Percentiles rank a stretch among this genome's conserved stretches.
Conservation (phyloP, 2,113 vertebrate genomes). For the Ameiurus melas region DNA sequence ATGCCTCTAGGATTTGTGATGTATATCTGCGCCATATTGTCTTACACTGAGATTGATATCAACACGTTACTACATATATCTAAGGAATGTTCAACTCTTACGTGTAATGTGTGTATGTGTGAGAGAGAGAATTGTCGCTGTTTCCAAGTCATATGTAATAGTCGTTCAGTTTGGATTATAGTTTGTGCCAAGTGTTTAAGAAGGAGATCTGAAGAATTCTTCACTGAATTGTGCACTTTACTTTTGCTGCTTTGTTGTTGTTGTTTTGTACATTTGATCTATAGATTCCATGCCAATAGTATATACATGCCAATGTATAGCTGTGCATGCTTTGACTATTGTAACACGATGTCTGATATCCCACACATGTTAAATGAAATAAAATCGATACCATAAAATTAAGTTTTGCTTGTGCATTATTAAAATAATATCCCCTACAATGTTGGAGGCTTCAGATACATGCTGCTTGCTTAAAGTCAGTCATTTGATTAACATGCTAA, state of each 20-base stretch:
- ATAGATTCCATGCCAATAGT: conserved; percentile 10
- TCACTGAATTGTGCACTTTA: conserved; percentile 44
- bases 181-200: conserved; percentile 36
- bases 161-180: conserved; percentile 26
- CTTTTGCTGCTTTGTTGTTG: conserved; percentile 39
- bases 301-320: no score
- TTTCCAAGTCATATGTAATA: not conserved
- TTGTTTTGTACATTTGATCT: not conserved
- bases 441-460: no score
- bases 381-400: conserved; percentile 20
- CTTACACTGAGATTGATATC: conserved; percentile 17
- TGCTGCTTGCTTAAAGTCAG: not conserved
- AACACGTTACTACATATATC: not conserved
- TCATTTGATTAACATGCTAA: not conserved
- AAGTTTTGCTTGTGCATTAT: not conserved
- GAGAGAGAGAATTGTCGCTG: not conserved
- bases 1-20: not conserved
- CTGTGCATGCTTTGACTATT: conserved; percentile 30
- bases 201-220: conserved; percentile 15
- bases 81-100: not conserved
- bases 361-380: conserved; percentile 24
- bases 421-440: not conserved
- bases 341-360: conserved; percentile 25
- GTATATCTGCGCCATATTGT: not conserved
- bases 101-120: not conserved